Conservation (phyloP, 2,797 vertebrate genomes). For the Rhyacichthys aspro region DNA sequence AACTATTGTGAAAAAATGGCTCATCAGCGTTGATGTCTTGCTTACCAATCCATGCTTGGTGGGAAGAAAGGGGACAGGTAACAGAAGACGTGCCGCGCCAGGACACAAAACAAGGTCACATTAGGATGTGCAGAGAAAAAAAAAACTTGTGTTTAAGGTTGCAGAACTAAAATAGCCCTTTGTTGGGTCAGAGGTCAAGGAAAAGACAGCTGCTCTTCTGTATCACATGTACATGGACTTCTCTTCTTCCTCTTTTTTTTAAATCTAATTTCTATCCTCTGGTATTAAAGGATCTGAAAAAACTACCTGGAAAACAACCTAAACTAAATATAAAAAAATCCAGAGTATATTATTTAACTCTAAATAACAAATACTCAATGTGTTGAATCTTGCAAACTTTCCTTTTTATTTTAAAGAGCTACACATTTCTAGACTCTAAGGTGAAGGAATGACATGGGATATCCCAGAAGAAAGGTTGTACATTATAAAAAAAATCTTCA, state of each 20-base stretch:
- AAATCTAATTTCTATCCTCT: too few relatives aligned
- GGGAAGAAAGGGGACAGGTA: slow-evolving; percentile 51
- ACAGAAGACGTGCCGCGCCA: slow-evolving; percentile 60
- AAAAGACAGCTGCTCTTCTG: slow-evolving; percentile 41
- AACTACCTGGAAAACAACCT: too few relatives aligned
- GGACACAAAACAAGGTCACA: slow-evolving; percentile 73
- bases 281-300: too few relatives aligned
- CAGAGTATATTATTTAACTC: too few relatives aligned
- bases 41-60: slow-evolving; percentile 82
- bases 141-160: slow-evolving; percentile 28
- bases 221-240: slow-evolving; percentile 1
- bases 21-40: slow-evolving; percentile 69
- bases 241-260: neutral
- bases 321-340: neutral
- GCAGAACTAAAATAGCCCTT: slow-evolving; percentile 41
- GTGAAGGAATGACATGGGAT: too few relatives aligned
- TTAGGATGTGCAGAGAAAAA: slow-evolving; percentile 66
- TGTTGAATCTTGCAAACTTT: too few relatives aligned
- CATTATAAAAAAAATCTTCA: too few relatives aligned
- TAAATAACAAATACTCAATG: neutral
- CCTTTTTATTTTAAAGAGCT: too few relatives aligned
- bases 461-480: neutral
- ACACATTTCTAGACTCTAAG: too few relatives aligned
- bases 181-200: slow-evolving; percentile 23
- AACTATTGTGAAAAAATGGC: slow-evolving; percentile 59